These are phyloP conservation scores for Gambelia wislizenii DNA, from an alignment of 2,797 vertebrate genomes.

Conservation along the genomic window DNA sequence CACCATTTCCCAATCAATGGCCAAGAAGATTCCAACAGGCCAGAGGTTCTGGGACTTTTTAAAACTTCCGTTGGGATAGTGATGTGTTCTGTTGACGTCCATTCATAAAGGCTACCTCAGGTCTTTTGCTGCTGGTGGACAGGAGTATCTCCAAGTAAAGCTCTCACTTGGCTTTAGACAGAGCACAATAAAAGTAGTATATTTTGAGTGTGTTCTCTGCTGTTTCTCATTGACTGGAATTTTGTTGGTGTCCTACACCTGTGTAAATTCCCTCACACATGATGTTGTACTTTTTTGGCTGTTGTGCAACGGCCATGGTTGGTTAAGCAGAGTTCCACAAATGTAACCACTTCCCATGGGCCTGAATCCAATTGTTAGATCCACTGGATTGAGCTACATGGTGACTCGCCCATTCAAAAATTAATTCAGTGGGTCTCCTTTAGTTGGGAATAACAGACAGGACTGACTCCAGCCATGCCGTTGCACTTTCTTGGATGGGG, in stretches of 20 bases:
- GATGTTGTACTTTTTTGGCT: too few species aligned
- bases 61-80: fast-evolving
- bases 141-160: neutral
- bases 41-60: neutral
- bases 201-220: neutral
- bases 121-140: neutral
- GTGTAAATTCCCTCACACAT: too few species aligned
- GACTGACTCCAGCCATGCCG: neutral
- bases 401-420: too few species aligned
- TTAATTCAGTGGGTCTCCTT: too few species aligned
- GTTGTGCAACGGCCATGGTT: too few species aligned
- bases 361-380: too few species aligned
- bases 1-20: neutral
- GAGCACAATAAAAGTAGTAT: constrained; percentile 1
- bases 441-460: too few species aligned
- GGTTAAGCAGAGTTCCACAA: too few species aligned
- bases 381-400: too few species aligned
- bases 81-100: neutral
- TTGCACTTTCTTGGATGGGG: neutral
- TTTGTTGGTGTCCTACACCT: too few species aligned
- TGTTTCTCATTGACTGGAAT: neutral
- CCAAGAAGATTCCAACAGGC: fast-evolving
- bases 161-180: neutral
- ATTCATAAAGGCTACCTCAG: neutral
- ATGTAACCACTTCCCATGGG: too few species aligned